phyloP scores from a whole-genome alignment of 2,113 vertebrate species.

The Castor canadensis region DNA sequence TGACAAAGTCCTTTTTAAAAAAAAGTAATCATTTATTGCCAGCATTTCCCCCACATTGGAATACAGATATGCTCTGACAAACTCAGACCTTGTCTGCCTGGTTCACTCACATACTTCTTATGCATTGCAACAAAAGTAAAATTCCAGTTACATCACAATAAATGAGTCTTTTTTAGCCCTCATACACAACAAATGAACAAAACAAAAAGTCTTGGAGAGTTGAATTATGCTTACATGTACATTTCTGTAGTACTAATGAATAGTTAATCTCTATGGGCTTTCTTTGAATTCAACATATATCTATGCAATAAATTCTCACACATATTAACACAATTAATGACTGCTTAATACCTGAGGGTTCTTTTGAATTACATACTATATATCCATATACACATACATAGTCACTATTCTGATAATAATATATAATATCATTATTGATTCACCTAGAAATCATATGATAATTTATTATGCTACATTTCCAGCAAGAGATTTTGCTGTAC shows the following conservation, averaged over 20 bases:
- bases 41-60: neutral
- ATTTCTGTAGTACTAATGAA: neutral
- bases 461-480: constrained; percentile 70
- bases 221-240: neutral
- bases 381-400: constrained; percentile 42
- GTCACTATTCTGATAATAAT: constrained; percentile 61
- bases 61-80: neutral
- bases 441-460: constrained; percentile 65
- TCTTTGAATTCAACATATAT: neutral
- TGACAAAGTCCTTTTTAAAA: neutral
- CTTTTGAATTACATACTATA: constrained; percentile 70
- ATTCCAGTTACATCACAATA: neutral
- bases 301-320: neutral
- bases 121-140: neutral
- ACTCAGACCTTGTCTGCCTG: neutral
- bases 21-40: neutral
- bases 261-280: neutral
- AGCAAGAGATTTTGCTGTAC: constrained; percentile 74
- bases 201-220: neutral
- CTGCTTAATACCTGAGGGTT: constrained; percentile 65
- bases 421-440: constrained; percentile 73
- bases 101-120: neutral
- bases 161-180: neutral
- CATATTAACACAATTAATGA: neutral
- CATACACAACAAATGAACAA: neutral